phyloP scores from a whole-genome alignment of 23 tunicate species.

The Botrylloides violaceus region DNA sequence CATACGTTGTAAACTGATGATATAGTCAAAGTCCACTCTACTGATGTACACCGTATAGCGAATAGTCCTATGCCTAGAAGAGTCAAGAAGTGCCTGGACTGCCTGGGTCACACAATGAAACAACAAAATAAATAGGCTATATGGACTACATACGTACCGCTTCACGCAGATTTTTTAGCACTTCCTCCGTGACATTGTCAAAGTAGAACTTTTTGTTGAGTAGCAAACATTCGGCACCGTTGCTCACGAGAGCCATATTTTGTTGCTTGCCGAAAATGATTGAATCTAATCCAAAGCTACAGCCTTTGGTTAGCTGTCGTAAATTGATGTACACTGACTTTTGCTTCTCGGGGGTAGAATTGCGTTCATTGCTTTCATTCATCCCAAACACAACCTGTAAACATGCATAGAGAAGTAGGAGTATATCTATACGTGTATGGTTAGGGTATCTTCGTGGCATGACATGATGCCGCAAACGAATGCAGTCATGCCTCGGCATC shows the following conservation, averaged over 20 bases:
- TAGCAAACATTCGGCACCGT: slow-evolving; percentile 86
- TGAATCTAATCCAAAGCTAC: slow-evolving; percentile 45
- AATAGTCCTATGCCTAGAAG: too few species aligned
- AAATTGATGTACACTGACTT: slow-evolving; percentile 56
- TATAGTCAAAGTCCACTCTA: too few species aligned
- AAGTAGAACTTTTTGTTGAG: slow-evolving; percentile 78
- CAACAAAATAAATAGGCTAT: background rate
- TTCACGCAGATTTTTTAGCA: slow-evolving; percentile 44
- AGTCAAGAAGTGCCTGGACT: background rate
- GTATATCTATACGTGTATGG: too few species aligned
- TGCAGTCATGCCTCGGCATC: too few species aligned
- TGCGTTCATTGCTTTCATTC: too few species aligned
- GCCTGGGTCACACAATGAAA: background rate
- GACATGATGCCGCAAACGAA: too few species aligned
- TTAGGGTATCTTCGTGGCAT: too few species aligned
- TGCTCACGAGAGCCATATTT: slow-evolving; percentile 62
- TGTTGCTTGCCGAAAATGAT: slow-evolving; percentile 61
- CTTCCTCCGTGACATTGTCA: slow-evolving; percentile 59
- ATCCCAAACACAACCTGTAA: too few species aligned
- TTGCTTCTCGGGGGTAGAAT: background rate
- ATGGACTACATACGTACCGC: slow-evolving; percentile 22
- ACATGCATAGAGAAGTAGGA: too few species aligned
- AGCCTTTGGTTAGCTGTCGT: slow-evolving; percentile 49
- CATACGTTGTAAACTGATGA: too few species aligned
- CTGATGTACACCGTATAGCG: too few species aligned